A percentile compares a stretch with the other conserved stretches of the same genome.
phyloP scores from a whole-genome alignment of 2,888 invertebrate genomes.

The Drymonia ruficornis region DNA sequence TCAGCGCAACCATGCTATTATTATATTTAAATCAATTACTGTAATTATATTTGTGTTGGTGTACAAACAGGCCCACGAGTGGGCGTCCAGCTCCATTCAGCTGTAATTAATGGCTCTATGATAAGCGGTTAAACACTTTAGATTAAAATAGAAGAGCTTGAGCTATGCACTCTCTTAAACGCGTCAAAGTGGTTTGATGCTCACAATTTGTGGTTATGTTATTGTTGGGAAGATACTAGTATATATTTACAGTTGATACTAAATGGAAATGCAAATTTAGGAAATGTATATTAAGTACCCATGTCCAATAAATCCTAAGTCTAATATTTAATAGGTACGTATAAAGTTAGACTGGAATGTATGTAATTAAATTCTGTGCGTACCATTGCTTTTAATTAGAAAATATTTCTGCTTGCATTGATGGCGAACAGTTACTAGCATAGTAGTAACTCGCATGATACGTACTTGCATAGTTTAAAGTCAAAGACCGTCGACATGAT shows the following conservation, averaged over 20 bases:
- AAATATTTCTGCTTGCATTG: not conserved
- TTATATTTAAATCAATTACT: slow-evolving; percentile 82
- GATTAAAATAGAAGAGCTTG: slow-evolving; percentile 72
- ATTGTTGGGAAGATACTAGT: too few species aligned
- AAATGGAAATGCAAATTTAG: too few species aligned
- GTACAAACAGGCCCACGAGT: slow-evolving; percentile 51
- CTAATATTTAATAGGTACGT: too few species aligned
- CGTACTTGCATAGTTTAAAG: not conserved
- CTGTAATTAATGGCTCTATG: slow-evolving; percentile 74
- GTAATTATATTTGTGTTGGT: slow-evolving; percentile 71
- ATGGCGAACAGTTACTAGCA: too few species aligned
- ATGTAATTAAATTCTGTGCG: too few species aligned
- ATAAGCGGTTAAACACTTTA: slow-evolving; percentile 78
- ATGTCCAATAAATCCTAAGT: too few species aligned
- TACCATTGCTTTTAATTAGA: too few species aligned
- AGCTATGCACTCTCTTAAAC: slow-evolving; percentile 54
- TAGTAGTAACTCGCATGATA: not conserved
- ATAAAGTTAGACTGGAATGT: too few species aligned
- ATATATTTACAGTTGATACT: too few species aligned
- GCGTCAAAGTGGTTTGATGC: slow-evolving; percentile 29
- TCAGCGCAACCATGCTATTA: slow-evolving; percentile 65
- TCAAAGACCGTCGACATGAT: not conserved
- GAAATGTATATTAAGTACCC: too few species aligned
- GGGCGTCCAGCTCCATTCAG: slow-evolving; percentile 65
- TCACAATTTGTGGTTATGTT: not conserved